Base-by-base conservation (phyloP, 2,888 invertebrate species). In the Dione juno region DNA sequence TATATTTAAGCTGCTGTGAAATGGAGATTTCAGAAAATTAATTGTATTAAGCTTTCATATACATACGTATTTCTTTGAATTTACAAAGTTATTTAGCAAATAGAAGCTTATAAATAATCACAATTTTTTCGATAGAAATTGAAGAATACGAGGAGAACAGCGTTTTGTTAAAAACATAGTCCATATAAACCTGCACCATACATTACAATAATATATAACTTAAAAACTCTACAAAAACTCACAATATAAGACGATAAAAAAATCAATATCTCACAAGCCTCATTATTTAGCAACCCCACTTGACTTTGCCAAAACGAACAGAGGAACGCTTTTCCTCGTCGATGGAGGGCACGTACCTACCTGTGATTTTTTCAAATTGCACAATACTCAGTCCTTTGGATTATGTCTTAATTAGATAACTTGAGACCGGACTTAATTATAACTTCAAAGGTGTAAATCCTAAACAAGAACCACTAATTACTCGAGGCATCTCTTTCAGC, bases 361-460 rank as follows among this genome's bases (percentile, higher is more conserved):
- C 7, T 14, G 19, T 19, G 57, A 37, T 57, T 57, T 61, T 61
- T 61, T n/a, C 21, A 41, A 43, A 43, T 6, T 28, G 43, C 59
- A 61, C 59, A 61, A 50, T 64, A 37, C 19, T 28, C 16, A 37
- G 37, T 35, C 50, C 64, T 64, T n/a, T 50, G 35, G 37, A 50
- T 64, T 19, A 64, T 50, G 50, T 63, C 69, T 69, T 69, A 64
- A 64, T 63, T 69, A 53, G 63, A 64, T 54, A 69, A 69, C 69
- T 64, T 50, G 69, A 63, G 61, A 45, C 69, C 53, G 63, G 54
- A 64, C 64, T 57, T 61, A 69, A 69, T 69, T 69, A 69, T 69
- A 69, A 69, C 69, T 69, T 69, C 69, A 69, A 69, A 69, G 69
- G 69, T 69, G 68, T 64, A 48, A 64, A 37, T 64, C 64, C 50